These are phyloP conservation scores for Leucophenga montana DNA, from an alignment of 2,888 invertebrate species.

Conservation along the genomic window DNA sequence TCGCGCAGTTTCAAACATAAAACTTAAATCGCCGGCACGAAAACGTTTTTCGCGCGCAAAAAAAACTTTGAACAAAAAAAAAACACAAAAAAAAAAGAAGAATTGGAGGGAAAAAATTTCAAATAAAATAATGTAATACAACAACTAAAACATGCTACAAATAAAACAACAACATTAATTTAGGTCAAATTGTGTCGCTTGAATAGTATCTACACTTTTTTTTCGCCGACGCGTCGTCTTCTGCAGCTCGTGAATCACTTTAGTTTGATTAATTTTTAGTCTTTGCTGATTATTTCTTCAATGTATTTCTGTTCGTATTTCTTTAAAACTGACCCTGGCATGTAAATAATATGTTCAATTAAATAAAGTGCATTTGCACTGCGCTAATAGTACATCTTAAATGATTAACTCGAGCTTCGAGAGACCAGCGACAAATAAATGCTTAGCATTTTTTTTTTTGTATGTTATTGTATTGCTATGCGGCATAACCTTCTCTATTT, in stretches of 20 bases:
- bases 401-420: slow-evolving; percentile 16
- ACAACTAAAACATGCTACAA: neutral
- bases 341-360: slow-evolving; percentile 40
- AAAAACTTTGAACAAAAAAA: neutral
- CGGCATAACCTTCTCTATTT: slow-evolving; percentile 1
- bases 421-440: neutral
- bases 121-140: neutral
- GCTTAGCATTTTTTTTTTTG: neutral
- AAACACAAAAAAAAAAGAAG: slow-evolving; percentile 9
- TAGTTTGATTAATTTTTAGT: slow-evolving; percentile 25
- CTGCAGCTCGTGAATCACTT: slow-evolving; percentile 5
- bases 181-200: slow-evolving; percentile 61
- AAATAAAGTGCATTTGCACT: slow-evolving; percentile 38
- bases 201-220: slow-evolving; percentile 27
- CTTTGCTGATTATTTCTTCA: neutral
- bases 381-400: neutral
- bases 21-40: slow-evolving; percentile 19
- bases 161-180: slow-evolving; percentile 36
- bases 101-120: too few species aligned
- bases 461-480: neutral
- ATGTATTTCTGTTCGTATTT: neutral
- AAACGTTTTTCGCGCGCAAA: slow-evolving; percentile 17
- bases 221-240: neutral
- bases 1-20: neutral
- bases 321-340: slow-evolving; percentile 47